These are phyloP conservation scores for Ligdia adustata DNA, from an alignment of 2,888 invertebrate species.

Conservation along the genomic window DNA sequence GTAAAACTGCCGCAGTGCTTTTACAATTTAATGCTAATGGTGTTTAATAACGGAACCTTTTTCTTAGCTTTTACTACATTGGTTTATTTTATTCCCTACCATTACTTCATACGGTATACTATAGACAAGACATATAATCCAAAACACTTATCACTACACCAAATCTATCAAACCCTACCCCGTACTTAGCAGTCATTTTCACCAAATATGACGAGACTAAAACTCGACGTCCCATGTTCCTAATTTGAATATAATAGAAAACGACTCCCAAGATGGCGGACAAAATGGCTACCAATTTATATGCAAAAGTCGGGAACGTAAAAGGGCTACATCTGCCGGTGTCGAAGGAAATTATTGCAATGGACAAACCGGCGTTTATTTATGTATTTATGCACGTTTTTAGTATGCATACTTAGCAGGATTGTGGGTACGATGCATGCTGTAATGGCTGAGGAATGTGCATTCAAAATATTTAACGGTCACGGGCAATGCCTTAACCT, in stretches of 20 bases:
- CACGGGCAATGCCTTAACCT: not conserved
- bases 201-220: slow-evolving; percentile 35
- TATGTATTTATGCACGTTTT: slow-evolving; percentile 39
- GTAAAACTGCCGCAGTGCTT: too few relatives aligned
- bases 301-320: slow-evolving; percentile 53
- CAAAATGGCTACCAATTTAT: slow-evolving; percentile 55
- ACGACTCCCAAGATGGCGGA: slow-evolving; percentile 54
- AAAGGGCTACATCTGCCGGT: slow-evolving; percentile 37
- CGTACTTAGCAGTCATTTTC: slow-evolving; percentile 30
- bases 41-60: too few relatives aligned
- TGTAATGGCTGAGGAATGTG: slow-evolving; percentile 11
- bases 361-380: slow-evolving; percentile 35
- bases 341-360: slow-evolving; percentile 36
- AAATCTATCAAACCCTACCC: slow-evolving; percentile 1
- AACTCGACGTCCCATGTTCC: slow-evolving; percentile 46
- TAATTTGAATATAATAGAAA: slow-evolving; percentile 76
- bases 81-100: too few relatives aligned
- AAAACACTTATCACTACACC: not conserved
- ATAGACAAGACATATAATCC: not conserved
- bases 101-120: too few relatives aligned
- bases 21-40: too few relatives aligned
- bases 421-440: not conserved
- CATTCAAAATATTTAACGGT: slow-evolving; percentile 19
- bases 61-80: too few relatives aligned
- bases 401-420: slow-evolving; percentile 18